These are phyloP conservation scores for Sthenelais limicola DNA, from an alignment of 2,888 invertebrate species.

Conservation along the genomic window DNA sequence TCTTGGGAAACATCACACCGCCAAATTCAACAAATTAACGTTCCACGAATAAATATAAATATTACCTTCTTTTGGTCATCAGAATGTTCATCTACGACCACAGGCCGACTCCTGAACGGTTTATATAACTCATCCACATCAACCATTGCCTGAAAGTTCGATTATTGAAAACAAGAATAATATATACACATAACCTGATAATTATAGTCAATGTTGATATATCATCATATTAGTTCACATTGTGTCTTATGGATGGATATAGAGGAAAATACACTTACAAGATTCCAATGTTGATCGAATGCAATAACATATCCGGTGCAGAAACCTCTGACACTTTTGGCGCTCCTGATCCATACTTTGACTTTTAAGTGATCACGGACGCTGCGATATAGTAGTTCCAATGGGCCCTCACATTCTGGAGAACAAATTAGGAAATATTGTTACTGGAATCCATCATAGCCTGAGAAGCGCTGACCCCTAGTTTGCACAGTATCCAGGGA, in stretches of 20 bases:
- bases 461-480: not conserved
- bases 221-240: not conserved
- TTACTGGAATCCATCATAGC: not conserved
- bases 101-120: constrained; percentile 5
- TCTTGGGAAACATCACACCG: too few relatives aligned
- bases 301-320: constrained; percentile 85
- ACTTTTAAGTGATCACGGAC: constrained; percentile 61
- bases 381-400: constrained; percentile 61
- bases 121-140: constrained; percentile 86
- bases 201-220: not conserved
- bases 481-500: not conserved
- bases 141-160: constrained; percentile 76
- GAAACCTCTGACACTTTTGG: constrained; percentile 82
- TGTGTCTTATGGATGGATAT: not conserved
- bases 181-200: not conserved
- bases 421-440: constrained; percentile 6
- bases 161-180: not conserved
- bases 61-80: too few relatives aligned
- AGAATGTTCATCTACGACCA: not conserved
- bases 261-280: constrained; percentile 71
- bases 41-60: too few relatives aligned
- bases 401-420: constrained; percentile 57
- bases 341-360: constrained; percentile 84
- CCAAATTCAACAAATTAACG: too few relatives aligned
- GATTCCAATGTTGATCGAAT: constrained; percentile 95